phyloP scores from a whole-genome alignment of 2,113 vertebrate genomes.

The Anas platyrhynchos region DNA sequence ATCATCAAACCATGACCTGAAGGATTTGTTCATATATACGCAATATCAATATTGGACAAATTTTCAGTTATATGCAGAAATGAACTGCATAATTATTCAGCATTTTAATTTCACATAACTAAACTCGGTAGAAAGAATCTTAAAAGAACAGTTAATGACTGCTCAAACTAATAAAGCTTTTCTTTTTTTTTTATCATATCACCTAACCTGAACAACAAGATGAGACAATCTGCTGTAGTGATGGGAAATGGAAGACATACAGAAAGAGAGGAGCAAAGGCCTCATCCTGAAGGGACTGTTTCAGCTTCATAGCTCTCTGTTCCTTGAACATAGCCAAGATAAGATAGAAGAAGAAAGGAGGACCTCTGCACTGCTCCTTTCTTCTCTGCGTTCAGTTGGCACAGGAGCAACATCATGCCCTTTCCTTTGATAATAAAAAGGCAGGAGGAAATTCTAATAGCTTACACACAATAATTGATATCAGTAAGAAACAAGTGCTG shows the following conservation, averaged over 20 bases:
- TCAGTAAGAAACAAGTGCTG: background rate
- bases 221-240: background rate
- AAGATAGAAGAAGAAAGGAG: background rate
- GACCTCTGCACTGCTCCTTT: background rate
- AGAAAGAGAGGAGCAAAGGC: background rate
- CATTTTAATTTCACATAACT: background rate
- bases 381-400: background rate
- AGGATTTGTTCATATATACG: background rate
- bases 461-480: background rate
- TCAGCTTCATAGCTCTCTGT: background rate
- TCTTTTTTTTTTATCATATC: background rate
- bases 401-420: background rate
- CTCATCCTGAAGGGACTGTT: background rate
- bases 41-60: background rate
- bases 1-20: background rate
- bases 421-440: background rate
- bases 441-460: background rate
- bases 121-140: background rate
- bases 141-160: background rate
- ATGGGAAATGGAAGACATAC: background rate
- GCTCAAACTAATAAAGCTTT: background rate
- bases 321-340: background rate
- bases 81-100: background rate
- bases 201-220: background rate
- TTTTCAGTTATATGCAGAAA: background rate